Evolutionary conservation across 2,797 vertebrate genomes (phyloP).

Genomic region (Enteromius argenteus): DNA sequence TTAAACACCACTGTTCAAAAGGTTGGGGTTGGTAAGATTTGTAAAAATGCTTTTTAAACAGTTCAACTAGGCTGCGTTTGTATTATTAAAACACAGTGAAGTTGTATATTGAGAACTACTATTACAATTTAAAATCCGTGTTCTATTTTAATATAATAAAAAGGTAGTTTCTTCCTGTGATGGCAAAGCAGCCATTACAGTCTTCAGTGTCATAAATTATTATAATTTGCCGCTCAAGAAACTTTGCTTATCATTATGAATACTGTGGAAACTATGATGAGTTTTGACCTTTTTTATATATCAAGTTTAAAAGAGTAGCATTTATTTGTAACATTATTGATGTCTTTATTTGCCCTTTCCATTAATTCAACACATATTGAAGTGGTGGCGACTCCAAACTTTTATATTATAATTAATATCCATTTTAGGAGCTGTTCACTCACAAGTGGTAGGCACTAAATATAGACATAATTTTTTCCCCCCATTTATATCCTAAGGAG

Average conservation of each 20-base stretch:
- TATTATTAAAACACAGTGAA: neutral
- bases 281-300: neutral
- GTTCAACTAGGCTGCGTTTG: too few relatives aligned
- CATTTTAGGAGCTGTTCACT: neutral
- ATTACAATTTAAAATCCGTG: neutral
- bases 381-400: neutral
- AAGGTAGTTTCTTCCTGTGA: neutral
- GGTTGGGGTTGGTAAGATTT: neutral
- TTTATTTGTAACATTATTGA: neutral
- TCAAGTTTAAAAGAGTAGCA: neutral
- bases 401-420: neutral
- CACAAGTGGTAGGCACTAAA: neutral
- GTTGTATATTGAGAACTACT: neutral
- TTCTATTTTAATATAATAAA: neutral
- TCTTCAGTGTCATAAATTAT: neutral
- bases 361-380: neutral
- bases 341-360: neutral
- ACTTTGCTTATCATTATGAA: neutral
- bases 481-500: neutral
- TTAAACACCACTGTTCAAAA: neutral
- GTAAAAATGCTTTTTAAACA: neutral
- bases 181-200: neutral
- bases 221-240: neutral
- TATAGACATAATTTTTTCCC: neutral
- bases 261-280: neutral